phyloP scores from a whole-genome alignment of 2,797 vertebrate species.

The Falco cherrug region DNA sequence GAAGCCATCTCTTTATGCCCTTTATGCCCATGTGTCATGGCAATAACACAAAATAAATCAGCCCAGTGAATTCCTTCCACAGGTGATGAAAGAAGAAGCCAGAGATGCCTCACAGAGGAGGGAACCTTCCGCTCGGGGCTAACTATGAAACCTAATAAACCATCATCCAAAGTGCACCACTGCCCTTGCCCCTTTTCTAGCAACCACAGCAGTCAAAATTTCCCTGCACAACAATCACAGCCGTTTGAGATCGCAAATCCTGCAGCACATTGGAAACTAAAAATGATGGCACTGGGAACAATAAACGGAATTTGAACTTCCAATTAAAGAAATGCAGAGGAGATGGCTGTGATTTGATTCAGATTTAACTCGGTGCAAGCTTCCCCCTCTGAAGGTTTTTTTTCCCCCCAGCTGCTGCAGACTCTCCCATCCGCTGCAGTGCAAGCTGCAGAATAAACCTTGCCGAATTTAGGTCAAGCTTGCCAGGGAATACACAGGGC shows the following conservation, averaged over 20 bases:
- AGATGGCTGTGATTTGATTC: neutral
- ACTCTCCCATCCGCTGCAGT: neutral
- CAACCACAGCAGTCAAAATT: neutral
- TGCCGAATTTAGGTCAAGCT: conserved; percentile 45
- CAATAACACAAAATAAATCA: neutral
- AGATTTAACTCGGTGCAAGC: conserved; percentile 16
- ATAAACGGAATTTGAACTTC: conserved; percentile 12
- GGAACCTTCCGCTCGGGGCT: neutral
- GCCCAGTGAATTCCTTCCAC: neutral
- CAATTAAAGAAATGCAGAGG: conserved; percentile 17
- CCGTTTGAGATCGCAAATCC: neutral
- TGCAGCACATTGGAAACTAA: neutral
- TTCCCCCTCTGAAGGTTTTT: neutral
- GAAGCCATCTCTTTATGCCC: neutral
- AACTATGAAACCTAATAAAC: neutral
- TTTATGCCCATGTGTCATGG: neutral
- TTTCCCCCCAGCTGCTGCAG: neutral
- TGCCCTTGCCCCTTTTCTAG: neutral
- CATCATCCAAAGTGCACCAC: neutral
- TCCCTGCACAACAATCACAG: neutral
- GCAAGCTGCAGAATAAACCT: neutral
- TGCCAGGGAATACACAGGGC: neutral
- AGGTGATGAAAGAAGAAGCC: neutral
- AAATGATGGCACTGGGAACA: neutral
- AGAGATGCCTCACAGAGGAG: neutral